A percentile compares a stretch with the other conserved stretches of the same genome.
Conservation (phyloP, 2,888 invertebrate species). For the Melieria omissa region DNA sequence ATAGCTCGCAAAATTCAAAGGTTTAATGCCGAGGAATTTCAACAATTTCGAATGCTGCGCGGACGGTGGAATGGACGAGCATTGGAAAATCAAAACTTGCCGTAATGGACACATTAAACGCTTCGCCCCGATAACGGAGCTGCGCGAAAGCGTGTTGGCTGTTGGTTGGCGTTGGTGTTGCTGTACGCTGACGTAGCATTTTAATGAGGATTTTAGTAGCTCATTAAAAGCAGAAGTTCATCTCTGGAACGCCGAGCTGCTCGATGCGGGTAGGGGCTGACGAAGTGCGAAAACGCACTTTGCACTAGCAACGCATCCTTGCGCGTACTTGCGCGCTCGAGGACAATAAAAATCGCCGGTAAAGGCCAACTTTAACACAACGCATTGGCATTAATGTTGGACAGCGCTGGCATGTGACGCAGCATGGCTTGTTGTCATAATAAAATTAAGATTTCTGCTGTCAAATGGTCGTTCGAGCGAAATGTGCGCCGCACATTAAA, state of each 20-base stretch:
- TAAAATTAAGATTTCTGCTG: constrained; percentile 8
- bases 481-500: not conserved
- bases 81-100: constrained; percentile 34
- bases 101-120: constrained; percentile 30
- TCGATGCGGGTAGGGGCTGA: too few species aligned
- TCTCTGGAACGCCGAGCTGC: constrained; percentile 41
- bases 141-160: too few species aligned
- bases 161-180: too few species aligned
- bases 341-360: not conserved
- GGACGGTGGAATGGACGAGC: not conserved
- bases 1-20: constrained; percentile 18
- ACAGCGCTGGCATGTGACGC: not conserved
- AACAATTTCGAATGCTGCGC: constrained; percentile 27
- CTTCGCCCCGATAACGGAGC: too few species aligned
- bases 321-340: not conserved
- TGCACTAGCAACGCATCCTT: not conserved
- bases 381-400: too few species aligned
- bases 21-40: constrained; percentile 23
- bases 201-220: constrained; percentile 53
- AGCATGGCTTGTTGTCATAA: constrained; percentile 18
- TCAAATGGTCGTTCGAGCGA: not conserved
- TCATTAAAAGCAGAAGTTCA: constrained; percentile 61
- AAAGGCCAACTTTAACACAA: too few species aligned
- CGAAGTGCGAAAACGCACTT: not conserved
- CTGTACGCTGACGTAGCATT: not conserved